Base-by-base conservation (phyloP, 2,797 vertebrate species). In the Neoniphon sammara region DNA sequence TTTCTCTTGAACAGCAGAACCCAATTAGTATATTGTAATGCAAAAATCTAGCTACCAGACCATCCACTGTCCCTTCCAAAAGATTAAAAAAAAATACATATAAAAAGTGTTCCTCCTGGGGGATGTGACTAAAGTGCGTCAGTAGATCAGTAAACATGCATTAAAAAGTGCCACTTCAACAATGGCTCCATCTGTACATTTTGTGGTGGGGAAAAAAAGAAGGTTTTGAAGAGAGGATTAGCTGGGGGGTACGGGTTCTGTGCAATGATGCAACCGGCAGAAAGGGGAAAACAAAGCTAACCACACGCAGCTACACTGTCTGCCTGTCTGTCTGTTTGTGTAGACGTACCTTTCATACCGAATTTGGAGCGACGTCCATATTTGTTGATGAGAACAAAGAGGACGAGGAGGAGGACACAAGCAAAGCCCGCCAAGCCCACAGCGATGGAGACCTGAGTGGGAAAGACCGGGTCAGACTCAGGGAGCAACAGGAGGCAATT, bases 341-440 rank as follows among this genome's bases (percentile, higher is more conserved):
- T 34, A 52, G 78, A 87, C 94, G 88, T 95, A 99, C 98, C 97
- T 96, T 99, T 99, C 96, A 99, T 98, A 79, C 97, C 98, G 76
- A 98, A 99, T 90, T 98, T 99, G 90, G 97, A 98, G 75, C 97
- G 95, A 3, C 97, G 94, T 71, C 97, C 97, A 2, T 98, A 99
- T 89, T 99, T 99, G 95, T 99, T 99, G 95, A 99, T 98, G 92
- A 99, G 96, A 82, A 99, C 95, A 76, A 99, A 98, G 65, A 98
- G 95, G 76, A 98, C 94, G 63, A 99, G 96, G 87, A 99, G 93
- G 67, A 98, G 95, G 78, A 98, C 95, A 7, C 97, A 98, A 49
- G 97, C 97, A 50, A 99, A 98, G 55, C 96, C 97, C 5, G 97
- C 98, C 66, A 99, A 93, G 50, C 97, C 96, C 25, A 99, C 97